phyloP scores from a whole-genome alignment of 2,797 vertebrate species.

The Bradypodion ventrale region DNA sequence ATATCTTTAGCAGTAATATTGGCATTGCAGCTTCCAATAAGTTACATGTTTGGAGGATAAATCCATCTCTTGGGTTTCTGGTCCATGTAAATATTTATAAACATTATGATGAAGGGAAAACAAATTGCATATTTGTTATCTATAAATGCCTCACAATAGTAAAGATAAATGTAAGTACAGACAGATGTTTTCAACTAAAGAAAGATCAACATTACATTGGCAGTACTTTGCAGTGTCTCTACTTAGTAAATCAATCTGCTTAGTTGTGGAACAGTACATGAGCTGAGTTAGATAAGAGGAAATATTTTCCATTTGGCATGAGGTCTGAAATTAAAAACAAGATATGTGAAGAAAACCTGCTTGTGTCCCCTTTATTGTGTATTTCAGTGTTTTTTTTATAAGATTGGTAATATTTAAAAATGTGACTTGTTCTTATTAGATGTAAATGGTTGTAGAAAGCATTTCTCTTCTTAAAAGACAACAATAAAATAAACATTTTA shows the following conservation, averaged over 20 bases:
- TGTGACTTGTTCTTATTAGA: not conserved
- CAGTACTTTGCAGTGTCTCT: conserved; percentile 17
- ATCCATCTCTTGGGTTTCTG: not conserved
- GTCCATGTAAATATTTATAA: conserved; percentile 12
- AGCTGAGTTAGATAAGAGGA: not conserved
- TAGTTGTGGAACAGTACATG: conserved; percentile 4
- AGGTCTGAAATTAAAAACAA: not conserved
- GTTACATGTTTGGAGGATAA: not conserved
- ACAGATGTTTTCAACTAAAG: conserved; percentile 5
- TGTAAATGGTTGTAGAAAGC: not conserved
- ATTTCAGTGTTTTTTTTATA: conserved; percentile 31
- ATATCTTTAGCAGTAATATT: not conserved
- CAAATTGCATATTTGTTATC: not conserved
- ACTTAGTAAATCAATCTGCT: conserved; percentile 1
- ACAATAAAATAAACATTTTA: not conserved
- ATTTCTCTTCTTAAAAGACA: not conserved
- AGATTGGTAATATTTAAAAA: conserved; percentile 10
- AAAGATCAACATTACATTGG: conserved; percentile 30
- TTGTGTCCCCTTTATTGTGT: conserved; percentile 17
- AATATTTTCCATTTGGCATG: conserved; percentile 28
- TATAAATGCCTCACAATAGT: conserved; percentile 32
- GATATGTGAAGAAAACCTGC: not conserved
- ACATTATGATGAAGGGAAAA: not conserved
- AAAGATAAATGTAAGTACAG: conserved; percentile 10
- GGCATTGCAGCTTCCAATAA: not conserved